These are phyloP conservation scores for Drosophila nikananu DNA, from an alignment of 1,140 invertebrate genomes.

Conservation along the genomic window DNA sequence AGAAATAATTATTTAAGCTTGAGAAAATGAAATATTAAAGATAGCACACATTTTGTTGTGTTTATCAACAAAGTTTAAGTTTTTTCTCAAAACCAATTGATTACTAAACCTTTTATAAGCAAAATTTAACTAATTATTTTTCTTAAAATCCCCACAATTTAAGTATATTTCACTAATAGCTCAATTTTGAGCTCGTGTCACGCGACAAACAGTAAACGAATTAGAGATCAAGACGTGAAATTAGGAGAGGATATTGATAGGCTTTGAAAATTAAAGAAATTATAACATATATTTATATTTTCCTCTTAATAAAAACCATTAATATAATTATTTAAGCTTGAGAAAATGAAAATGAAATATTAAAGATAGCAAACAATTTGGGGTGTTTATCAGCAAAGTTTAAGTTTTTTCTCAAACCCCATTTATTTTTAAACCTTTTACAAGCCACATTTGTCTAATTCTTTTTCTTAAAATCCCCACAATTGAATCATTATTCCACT, in stretches of 20 bases:
- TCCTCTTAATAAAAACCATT: neutral
- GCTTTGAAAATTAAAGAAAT: neutral
- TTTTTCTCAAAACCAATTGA: too few relatives aligned
- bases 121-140: neutral
- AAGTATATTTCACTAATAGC: slow-evolving; percentile 7
- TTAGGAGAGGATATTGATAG: neutral
- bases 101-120: neutral
- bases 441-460: neutral
- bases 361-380: neutral
- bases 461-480: neutral
- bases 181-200: slow-evolving; percentile 29
- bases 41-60: neutral
- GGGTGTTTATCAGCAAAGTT: neutral
- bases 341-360: rapidly evolving
- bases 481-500: neutral
- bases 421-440: neutral
- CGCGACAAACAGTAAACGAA: slow-evolving; percentile 1
- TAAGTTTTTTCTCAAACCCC: neutral
- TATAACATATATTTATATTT: neutral
- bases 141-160: neutral
- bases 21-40: rapidly evolving
- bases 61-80: neutral
- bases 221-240: slow-evolving; percentile 24
- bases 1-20: neutral
- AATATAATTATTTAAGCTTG: neutral